These are phyloP conservation scores for Lamellibrachia columna DNA, from an alignment of 2,888 invertebrate species.

Conservation along the genomic window DNA sequence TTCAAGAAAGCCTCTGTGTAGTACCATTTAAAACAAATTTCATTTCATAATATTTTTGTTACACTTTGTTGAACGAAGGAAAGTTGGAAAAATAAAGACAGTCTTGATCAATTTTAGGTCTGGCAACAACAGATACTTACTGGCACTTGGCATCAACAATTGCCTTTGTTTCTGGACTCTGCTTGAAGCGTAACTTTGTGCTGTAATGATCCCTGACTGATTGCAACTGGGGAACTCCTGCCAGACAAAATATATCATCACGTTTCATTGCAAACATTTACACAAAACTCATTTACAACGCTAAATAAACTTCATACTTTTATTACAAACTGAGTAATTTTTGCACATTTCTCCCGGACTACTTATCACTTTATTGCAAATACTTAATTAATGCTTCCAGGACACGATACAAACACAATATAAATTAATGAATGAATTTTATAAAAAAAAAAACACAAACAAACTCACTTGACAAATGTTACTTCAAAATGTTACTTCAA, in stretches of 20 bases:
- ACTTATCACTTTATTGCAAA: no score
- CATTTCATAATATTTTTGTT: neutral
- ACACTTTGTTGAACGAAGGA: neutral
- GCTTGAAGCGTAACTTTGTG: slow-evolving; percentile 23
- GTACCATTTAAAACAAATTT: neutral
- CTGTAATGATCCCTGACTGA: slow-evolving; percentile 20
- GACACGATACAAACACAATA: no score
- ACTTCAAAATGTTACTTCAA: no score
- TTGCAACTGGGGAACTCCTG: slow-evolving; percentile 1
- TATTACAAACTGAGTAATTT: no score
- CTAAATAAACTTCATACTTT: no score
- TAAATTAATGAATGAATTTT: no score
- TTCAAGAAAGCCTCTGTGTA: neutral
- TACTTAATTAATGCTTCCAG: no score
- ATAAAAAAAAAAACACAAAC: no score
- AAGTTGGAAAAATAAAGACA: neutral
- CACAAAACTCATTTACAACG: no score
- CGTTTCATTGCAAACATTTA: no score
- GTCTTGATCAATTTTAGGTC: neutral
- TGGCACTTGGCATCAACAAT: slow-evolving; percentile 41
- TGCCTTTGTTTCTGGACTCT: slow-evolving; percentile 34
- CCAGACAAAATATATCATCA: neutral
- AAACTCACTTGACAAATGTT: no score
- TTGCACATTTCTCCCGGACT: no score
- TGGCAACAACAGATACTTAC: slow-evolving; percentile 23